Evolutionary conservation across 2,797 vertebrate genomes (phyloP).

Genomic region (Microcaecilia unicolor): DNA sequence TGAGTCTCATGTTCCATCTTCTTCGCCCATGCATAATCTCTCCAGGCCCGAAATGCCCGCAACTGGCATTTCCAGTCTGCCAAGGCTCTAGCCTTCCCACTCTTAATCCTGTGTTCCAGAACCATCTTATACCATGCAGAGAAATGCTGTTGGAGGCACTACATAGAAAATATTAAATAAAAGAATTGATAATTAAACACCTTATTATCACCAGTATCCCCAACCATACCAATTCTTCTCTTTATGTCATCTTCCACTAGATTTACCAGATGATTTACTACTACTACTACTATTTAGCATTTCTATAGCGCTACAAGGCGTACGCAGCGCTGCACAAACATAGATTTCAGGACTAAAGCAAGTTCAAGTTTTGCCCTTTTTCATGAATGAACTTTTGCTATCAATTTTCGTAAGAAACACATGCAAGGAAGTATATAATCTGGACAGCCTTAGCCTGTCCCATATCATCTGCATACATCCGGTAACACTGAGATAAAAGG

Average conservation of each 20-base stretch:
- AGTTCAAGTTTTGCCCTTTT: too few species aligned
- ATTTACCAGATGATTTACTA: conserved; percentile 1
- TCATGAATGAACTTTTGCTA: too few species aligned
- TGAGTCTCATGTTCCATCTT: conserved; percentile 55
- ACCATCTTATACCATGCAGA: conserved; percentile 77
- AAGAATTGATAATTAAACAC: background rate
- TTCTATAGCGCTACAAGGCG: too few species aligned
- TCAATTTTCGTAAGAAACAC: too few species aligned
- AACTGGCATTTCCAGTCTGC: conserved; percentile 80
- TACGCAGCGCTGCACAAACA: too few species aligned
- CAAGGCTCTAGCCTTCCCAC: conserved; percentile 74
- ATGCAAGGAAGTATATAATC: too few species aligned
- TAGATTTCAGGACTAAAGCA: background rate
- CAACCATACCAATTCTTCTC: background rate
- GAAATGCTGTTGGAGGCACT: conserved; percentile 83
- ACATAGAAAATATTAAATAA: conserved; percentile 27
- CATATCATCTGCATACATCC: too few species aligned
- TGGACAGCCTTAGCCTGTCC: too few species aligned
- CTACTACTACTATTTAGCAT: too few species aligned
- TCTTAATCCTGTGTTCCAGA: conserved; percentile 62
- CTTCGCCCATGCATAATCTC: conserved; percentile 58
- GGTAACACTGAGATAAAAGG: too few species aligned
- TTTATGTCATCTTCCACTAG: background rate
- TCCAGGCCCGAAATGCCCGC: conserved; percentile 74
- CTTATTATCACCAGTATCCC: background rate